Base-by-base conservation (phyloP, 2,113 vertebrate genomes). In the Ciconia boyciana region DNA sequence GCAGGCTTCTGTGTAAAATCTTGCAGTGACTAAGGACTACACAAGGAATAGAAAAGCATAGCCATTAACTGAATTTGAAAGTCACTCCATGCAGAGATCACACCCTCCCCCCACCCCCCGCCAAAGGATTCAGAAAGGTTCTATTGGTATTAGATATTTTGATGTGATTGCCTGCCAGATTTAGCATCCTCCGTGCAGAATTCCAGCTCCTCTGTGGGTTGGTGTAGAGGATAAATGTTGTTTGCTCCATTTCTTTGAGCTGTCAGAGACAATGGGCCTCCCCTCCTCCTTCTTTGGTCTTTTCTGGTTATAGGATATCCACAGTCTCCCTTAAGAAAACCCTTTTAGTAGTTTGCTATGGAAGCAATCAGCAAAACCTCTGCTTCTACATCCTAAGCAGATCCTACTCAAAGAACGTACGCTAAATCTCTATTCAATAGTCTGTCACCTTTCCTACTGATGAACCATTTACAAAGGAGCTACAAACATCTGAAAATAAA, bases 61-160 rank as follows among this genome's bases (percentile, higher is more conserved):
- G 19, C 29, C 26, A 77, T 39, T 58, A 80, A 32, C 9, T 64
- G 8, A 64, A 31, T 36, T 61, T 58, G 22, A 39, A 44, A 62
- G 54, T 66, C n/a, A 72, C 6, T 32, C 12, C 16, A 21, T 32
- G 20, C 11, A 60, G 55, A 70, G 8, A 49, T 83, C 29, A 64
- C 21, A 2, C 9, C 10, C 8, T 1, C 2, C 5, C 21, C 3
- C 11, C 15, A 18, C 10, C 8, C 1, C 2, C 5, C 21, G 2
- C 11, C 15, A 18, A 81, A 48, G 8, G 5, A 39, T 58, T 61
- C 26, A 7, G 43, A 65, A 80, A 62, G 29, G 10, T 80, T 49
- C 24, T 81, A 19, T 54, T 26, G 32, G 6, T 19, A 14, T 79
- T 65, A 31, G 29, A 16, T 31, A 19, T 16, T 9, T 69, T 64